Evolutionary conservation across 2,113 vertebrate species (phyloP), one percentile per base, ranked within the genome.

Genomic region (Hirundichthys speculiger): DNA sequence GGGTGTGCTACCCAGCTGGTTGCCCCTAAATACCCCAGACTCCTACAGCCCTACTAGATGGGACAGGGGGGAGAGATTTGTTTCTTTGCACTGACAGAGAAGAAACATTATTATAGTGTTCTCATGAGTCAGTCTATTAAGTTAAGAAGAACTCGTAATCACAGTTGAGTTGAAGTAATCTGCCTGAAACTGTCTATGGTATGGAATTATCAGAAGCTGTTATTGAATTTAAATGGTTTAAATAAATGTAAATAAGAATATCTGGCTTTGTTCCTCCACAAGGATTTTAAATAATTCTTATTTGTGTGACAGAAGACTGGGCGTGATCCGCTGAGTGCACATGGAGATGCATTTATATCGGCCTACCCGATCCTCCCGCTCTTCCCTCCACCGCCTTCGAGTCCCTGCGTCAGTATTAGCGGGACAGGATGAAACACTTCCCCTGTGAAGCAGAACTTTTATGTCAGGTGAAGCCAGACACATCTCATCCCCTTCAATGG

Each of bases 381-480:
- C 38, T 39, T 73, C 54, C 59, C 73, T 75, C 80, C 77, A 70
- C 61, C 70, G 55, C 85, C 76, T 78, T 65, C 73, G 68, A 73
- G 69, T 54, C 69, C 52, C 57, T 57, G 76, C 88, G 90, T 92
- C 19, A 75, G 90, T 90, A 56, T 80, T 57, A 68, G 75, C 55
- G 60, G 71, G 67, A 80, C 71, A 42, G 79, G 80, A 89, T 86
- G 86, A 89, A 90, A 89, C 85, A 77, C 84, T 82, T 94, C 93
- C 91, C 92, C 93, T 90, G 86, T 94, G 93, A 95, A 95, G 94
- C 93, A 94, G 94, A 94, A 95, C 93, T 95, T 89, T 96, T 94
- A 95, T 95, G 94, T 95, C 94, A 95, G 93, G 92, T 94, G 94
- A 93, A 94, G 92, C 93, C 90, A 94, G 94, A 95, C 93, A 94